A percentile compares a stretch with the other conserved stretches of the same genome.
Conservation (phyloP, 2,888 invertebrate species). For the Sericinus montela region DNA sequence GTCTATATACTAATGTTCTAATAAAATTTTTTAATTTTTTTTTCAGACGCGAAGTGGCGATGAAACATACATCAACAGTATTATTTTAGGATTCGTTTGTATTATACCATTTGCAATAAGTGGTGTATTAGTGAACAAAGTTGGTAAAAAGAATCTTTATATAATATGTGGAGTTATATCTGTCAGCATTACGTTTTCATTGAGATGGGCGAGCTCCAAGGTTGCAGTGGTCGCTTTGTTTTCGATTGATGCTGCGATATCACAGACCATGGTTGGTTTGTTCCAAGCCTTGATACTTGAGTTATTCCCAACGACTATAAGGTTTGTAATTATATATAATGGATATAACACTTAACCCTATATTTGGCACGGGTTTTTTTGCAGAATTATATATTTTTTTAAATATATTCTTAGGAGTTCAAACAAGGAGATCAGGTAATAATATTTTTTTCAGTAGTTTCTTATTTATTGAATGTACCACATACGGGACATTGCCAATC, state of each 20-base stretch:
- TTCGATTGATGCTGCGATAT: slow-evolving; percentile 35
- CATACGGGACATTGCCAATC: too few species aligned
- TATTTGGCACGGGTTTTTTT: too few species aligned
- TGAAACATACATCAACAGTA: slow-evolving; percentile 58
- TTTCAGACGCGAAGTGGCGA: slow-evolving; percentile 49
- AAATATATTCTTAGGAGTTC: too few species aligned
- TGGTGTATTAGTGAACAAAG: slow-evolving; percentile 46
- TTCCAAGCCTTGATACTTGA: slow-evolving; percentile 48
- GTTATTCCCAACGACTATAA: slow-evolving; percentile 49
- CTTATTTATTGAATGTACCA: too few species aligned
- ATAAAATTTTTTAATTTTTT: neutral
- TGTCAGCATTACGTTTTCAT: slow-evolving; percentile 31
- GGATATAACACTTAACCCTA: too few species aligned
- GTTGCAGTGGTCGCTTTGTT: slow-evolving; percentile 44
- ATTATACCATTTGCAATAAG: slow-evolving; percentile 22
- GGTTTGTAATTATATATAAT: slow-evolving; percentile 31
- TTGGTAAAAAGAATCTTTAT: slow-evolving; percentile 50
- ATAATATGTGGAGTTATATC: slow-evolving; percentile 33
- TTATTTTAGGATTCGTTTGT: slow-evolving; percentile 46
- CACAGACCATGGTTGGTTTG: slow-evolving; percentile 43
- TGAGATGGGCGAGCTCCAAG: slow-evolving; percentile 46
- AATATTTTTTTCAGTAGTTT: too few species aligned
- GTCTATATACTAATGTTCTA: too few species aligned
- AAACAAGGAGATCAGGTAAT: too few species aligned
- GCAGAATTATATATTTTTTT: too few species aligned